These are phyloP conservation scores for Drosophila eohydei DNA, from an alignment of 2,888 invertebrate genomes.

Conservation along the genomic window DNA sequence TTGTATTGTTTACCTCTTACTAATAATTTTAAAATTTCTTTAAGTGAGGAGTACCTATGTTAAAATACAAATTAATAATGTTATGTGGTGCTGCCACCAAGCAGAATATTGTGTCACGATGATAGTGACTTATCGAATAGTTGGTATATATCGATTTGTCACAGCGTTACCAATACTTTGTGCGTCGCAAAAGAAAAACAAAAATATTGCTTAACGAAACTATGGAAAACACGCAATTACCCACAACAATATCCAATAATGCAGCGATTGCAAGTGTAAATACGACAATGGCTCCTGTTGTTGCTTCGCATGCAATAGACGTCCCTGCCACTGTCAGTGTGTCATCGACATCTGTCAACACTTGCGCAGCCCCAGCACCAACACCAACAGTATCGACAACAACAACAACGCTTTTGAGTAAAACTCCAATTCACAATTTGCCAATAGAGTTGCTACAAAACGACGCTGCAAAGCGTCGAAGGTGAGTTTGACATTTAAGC, in stretches of 20 bases:
- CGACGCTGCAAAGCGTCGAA: slow-evolving; percentile 83
- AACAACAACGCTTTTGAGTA: slow-evolving; percentile 40
- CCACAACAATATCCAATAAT: slow-evolving; percentile 26
- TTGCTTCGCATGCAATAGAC: slow-evolving; percentile 37
- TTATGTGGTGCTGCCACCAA: slow-evolving; percentile 26
- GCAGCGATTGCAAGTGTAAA: slow-evolving; percentile 9
- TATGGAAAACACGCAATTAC: slow-evolving; percentile 48
- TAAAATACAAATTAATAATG: background rate
- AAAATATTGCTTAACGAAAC: slow-evolving; percentile 22
- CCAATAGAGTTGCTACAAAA: slow-evolving; percentile 81
- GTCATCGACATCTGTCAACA: slow-evolving; percentile 61
- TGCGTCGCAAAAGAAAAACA: slow-evolving; percentile 49
- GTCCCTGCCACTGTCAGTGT: slow-evolving; percentile 55
- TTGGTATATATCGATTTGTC: slow-evolving; percentile 43
- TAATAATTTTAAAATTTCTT: background rate
- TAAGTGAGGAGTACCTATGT: slow-evolving; percentile 1
- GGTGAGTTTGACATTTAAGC: slow-evolving; percentile 64
- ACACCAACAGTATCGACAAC: slow-evolving; percentile 19
- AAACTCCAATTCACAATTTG: slow-evolving; percentile 63
- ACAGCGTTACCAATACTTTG: slow-evolving; percentile 35
- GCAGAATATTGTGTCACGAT: background rate
- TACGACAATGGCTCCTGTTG: slow-evolving; percentile 24
- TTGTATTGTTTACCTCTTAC: background rate
- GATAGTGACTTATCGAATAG: slow-evolving; percentile 23
- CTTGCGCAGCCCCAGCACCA: slow-evolving; percentile 45